Base-by-base conservation (phyloP, 2,888 invertebrate genomes). In the Empis stercorea region DNA sequence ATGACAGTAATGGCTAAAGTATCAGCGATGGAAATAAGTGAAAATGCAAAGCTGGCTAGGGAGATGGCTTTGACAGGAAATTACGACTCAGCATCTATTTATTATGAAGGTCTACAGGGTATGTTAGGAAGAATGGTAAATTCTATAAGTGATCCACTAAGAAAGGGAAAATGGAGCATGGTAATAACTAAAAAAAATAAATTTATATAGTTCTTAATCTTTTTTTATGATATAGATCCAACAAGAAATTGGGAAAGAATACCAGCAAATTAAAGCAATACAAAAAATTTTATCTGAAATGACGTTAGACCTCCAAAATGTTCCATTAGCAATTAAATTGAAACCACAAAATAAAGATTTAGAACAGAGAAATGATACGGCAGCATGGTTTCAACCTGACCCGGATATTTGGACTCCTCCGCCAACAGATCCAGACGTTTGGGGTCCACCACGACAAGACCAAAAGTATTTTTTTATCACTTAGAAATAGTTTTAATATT, bases 41-140 rank as follows among this genome's bases (percentile, higher is more conserved):
- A 94, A 73, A 94, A 93, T 74, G 87, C 93, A 50, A 92, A 89
- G 71, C 72, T 93, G 70, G 96, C 93, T 48, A 77, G 96, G 62
- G 95, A 97, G 75, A 88, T 87, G 83, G 89, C 93, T 52, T 73
- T 96, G 61, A 82, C 89, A 65, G 95, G 96, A 17, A 92, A 94
- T 71, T 97, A 97, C 65, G 95, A 96, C 63, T 87, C 88, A 53
- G 87, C 96, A 20, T 78, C 85, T 55, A 87, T 94, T 49, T 94
- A 93, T 70, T 95, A 94, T 66, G 88, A 94, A 67, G 89, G 91
- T 45, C 86, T 88, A 10, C 78, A 95, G 49, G 89, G 92, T 66
- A 88, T 93, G 76, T 84, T 97, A 58, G 86, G 87, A 59, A 79
- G 86, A 59, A 76, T 93, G 50, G 75, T 95, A 40, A 75, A 79